Base-by-base conservation (phyloP, 2,797 vertebrate species). In the Chelonia mydas region DNA sequence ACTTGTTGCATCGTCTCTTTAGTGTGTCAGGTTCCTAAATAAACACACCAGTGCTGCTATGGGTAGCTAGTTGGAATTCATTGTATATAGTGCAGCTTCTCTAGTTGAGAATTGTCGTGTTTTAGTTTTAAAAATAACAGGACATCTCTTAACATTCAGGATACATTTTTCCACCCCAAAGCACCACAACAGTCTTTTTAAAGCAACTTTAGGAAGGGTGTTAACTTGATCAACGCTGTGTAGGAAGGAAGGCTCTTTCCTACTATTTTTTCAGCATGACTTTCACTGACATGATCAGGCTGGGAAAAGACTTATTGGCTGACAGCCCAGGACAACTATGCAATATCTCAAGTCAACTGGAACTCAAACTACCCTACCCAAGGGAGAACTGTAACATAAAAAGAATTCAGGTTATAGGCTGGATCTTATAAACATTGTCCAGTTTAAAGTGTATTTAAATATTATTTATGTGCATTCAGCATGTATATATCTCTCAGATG, bases 271-370 rank as follows among this genome's bases (percentile, higher is more conserved):
- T 97, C 97, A 97, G 93, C 91, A 81, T 98, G 97, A 98, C 98
- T 98, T 98, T 98, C 97, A 98, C 98, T 98, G 98, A 98, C 98
- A 98, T 97, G 98, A 98, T 98, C 95, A 97, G 96, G 97, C 98
- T 98, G 98, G 98, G 98, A 98, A 98, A 98, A 97, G 94, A 97
- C 95, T 96, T 92, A 97, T 3, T 98, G 98, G 98, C 98, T 97
- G 89, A 83, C 92, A 97, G 98, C 98, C 98, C 97, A 98, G 97
- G 97, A 97, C 97, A 98, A 97, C 94, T 94, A 90, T 93, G 89
- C 96, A 97, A 74, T 96, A 96, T 96, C 96, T 97, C 65, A 94
- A 98, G 97, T 98, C 95, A 97, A 97, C 95, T 97, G 94, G 93
- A 97, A 98, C 88, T 98, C 97, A 95, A 96, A 93, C 94, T 96